These are phyloP conservation scores for Scaptomyza tumidula DNA, from an alignment of 2,888 invertebrate species.

Conservation along the genomic window DNA sequence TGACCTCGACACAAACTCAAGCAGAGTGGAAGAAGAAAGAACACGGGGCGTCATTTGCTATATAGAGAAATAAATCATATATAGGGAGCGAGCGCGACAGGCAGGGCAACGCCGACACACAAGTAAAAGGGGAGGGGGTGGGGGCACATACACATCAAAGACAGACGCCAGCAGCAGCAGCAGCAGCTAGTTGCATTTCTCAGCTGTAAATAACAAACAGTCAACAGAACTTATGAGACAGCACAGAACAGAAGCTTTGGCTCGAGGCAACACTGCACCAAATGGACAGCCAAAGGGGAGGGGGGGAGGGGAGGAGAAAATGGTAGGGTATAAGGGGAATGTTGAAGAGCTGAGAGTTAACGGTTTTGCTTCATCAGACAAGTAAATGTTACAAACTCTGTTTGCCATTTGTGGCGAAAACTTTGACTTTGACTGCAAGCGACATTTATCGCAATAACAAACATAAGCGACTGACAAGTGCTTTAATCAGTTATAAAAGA, in stretches of 20 bases:
- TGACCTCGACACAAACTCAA: conserved; percentile 24
- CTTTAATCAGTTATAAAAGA: conserved; percentile 16
- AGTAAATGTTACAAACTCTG: conserved; percentile 16
- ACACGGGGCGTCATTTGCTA: conserved; percentile 22
- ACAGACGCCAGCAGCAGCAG: conserved; percentile 34
- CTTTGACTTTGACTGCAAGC: conserved; percentile 15
- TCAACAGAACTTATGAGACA: conserved; percentile 45
- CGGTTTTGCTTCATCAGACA: conserved; percentile 37
- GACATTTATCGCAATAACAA: conserved; percentile 26
- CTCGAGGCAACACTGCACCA: conserved; percentile 50
- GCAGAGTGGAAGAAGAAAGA: conserved; percentile 11
- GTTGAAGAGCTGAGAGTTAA: conserved; percentile 3
- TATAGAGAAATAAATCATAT: conserved; percentile 46
- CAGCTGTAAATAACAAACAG: conserved; percentile 45
- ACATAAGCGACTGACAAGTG: conserved; percentile 30
- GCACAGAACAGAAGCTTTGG: conserved; percentile 22
- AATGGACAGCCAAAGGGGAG: conserved; percentile 23
- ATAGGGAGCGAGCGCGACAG: background rate
- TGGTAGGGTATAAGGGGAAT: conserved; percentile 1
- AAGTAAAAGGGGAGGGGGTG: too few species aligned
- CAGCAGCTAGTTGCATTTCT: conserved; percentile 36
- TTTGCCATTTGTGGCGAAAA: conserved; percentile 33
- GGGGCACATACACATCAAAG: conserved; percentile 26
- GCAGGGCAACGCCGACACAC: too few species aligned
- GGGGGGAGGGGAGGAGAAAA: background rate